Evolutionary conservation across 2,888 invertebrate species (phyloP), one percentile per base, ranked within the genome.

Genomic region (Phania funesta): DNA sequence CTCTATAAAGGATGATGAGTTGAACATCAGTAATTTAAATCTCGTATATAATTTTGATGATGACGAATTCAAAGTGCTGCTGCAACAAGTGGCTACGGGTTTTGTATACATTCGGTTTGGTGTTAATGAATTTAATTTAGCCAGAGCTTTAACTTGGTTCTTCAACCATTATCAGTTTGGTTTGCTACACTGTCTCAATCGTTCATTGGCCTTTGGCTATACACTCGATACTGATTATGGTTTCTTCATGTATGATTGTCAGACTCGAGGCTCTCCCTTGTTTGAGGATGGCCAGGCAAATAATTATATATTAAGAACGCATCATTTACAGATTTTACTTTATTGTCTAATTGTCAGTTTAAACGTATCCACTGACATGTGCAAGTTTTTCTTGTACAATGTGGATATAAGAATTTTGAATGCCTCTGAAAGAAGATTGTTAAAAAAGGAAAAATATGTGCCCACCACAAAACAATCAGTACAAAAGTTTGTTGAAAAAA

Each of bases 191-290:
- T 92, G 92, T 80, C 91, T 92, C 0, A 88, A 89, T 9, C 92
- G 92, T 70, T 92, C 92, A 54, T 87, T 93, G 77, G 92, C 92
- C 7, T 92, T 93, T 85, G 93, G 93, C 2, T 92, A 22, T 18
- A 67, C 58, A 3, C 52, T 71, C 83, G 86, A 87, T 0, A 84
- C 84, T 0, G 86, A 88, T 11, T 86, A 88, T 8, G 94, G 94
- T 11, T 95, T 93, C 86, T 94, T 93, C 84, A 93, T 94, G 93
- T 94, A 92, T 86, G 94, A 94, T 85, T 93, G 93, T 84, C 93
- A 94, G 87, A 92, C 92, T 76, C 90, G 91, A 84, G 94, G 94
- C 3, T 89, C 91, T 1, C 94, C 94, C 0, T 88, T 94, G 86
- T 94, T 94, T 86, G 88, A 91, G 32, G 92, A 93, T 0, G 91